Evolutionary conservation across 2,888 invertebrate species (phyloP).

Genomic region (Agapostemon virescens): DNA sequence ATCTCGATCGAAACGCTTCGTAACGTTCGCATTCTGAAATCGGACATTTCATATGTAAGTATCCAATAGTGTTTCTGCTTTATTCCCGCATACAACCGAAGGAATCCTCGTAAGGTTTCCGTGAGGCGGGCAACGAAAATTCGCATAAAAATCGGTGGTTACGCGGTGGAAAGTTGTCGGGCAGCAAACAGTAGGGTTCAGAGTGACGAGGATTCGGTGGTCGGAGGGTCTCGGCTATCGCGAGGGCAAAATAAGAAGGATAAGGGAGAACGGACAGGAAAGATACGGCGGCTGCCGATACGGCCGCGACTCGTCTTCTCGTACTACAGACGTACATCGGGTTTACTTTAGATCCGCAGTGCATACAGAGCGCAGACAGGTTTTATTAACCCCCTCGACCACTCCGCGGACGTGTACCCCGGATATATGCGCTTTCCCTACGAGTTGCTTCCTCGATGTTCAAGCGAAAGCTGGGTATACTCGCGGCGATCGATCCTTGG

Average conservation of each 20-base stretch:
- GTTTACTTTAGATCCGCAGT: constrained; percentile 62
- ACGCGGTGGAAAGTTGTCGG: not conserved
- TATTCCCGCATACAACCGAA: too few relatives aligned
- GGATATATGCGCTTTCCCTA: constrained; percentile 53
- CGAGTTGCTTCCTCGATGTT: constrained; percentile 56
- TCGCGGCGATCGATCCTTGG: constrained; percentile 66
- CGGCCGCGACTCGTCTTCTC: constrained; percentile 53
- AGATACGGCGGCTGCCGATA: constrained; percentile 51
- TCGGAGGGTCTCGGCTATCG: not conserved
- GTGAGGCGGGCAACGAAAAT: not conserved
- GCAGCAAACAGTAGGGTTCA: not conserved
- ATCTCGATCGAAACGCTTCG: too few relatives aligned
- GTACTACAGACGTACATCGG: constrained; percentile 38
- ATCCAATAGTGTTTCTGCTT: too few relatives aligned
- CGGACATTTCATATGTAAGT: too few relatives aligned
- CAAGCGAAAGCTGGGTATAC: constrained; percentile 52
- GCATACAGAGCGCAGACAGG: constrained; percentile 60
- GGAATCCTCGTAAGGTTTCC: too few relatives aligned
- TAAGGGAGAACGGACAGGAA: not conserved
- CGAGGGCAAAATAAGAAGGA: not conserved
- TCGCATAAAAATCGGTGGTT: not conserved
- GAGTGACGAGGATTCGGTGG: not conserved
- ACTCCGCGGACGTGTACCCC: constrained; percentile 53
- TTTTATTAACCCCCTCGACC: constrained; percentile 66
- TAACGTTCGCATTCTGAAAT: too few relatives aligned